Evolutionary conservation across 2,113 vertebrate genomes (phyloP).

Genomic region (Lepus europaeus): DNA sequence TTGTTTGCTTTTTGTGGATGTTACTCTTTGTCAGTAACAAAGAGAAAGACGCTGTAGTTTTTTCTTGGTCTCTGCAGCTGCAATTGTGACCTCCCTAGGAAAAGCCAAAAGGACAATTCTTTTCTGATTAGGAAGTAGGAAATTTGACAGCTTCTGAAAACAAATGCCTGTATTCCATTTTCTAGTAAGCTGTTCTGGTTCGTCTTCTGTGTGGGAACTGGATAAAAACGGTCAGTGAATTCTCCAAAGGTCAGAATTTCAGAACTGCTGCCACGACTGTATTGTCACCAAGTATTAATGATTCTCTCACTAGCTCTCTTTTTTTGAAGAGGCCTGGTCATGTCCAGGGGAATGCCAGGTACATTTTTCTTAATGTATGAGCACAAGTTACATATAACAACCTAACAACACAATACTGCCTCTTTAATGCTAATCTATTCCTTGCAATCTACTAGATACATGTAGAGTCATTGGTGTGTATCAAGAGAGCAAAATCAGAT

Average conservation of each 20-base stretch:
- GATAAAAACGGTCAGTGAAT: constrained; percentile 83
- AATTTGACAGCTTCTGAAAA: constrained; percentile 81
- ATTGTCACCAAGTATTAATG: constrained; percentile 87
- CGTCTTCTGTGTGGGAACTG: constrained; percentile 78
- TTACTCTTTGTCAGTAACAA: constrained; percentile 33
- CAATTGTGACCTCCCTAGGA: constrained; percentile 35
- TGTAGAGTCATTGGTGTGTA: constrained; percentile 94
- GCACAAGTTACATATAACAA: constrained; percentile 94
- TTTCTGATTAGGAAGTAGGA: constrained; percentile 52
- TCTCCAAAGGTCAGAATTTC: constrained; percentile 89
- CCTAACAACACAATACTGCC: constrained; percentile 93
- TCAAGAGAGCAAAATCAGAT: constrained; percentile 95
- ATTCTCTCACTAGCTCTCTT: constrained; percentile 79
- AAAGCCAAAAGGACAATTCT: constrained; percentile 71
- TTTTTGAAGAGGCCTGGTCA: constrained; percentile 89
- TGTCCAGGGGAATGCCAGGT: constrained; percentile 91
- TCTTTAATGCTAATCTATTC: constrained; percentile 96
- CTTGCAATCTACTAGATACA: constrained; percentile 95
- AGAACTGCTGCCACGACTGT: constrained; percentile 84
- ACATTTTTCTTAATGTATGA: constrained; percentile 94
- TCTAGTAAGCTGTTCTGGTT: constrained; percentile 72
- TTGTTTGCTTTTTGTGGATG: not conserved
- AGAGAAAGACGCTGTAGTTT: not conserved
- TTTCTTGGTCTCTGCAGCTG: not conserved
- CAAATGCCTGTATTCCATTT: constrained; percentile 78